Percentiles rank a stretch among this genome's conserved stretches.
Conservation (phyloP, 2,113 vertebrate genomes). For the Marmota flaviventris region DNA sequence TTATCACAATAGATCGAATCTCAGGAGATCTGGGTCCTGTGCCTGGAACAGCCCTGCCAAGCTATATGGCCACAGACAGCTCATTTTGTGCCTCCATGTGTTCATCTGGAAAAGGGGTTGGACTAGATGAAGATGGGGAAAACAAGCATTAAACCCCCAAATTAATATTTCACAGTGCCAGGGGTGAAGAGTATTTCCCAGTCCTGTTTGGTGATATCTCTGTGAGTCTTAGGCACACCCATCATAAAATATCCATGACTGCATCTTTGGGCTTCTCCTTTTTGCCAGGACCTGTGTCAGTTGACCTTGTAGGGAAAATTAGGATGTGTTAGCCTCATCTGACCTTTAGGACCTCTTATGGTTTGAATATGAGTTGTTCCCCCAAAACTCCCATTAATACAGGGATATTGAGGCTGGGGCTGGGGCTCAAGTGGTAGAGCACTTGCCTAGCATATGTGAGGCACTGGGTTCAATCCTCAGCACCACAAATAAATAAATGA, state of each 20-base stretch:
- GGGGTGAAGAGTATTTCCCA: not conserved
- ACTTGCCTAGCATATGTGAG: no score
- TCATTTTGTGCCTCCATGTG: not conserved
- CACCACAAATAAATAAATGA: no score
- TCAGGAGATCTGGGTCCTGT: not conserved
- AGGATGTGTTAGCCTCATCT: not conserved
- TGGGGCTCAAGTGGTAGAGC: no score
- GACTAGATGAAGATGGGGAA: not conserved
- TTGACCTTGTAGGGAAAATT: not conserved
- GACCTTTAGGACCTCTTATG: not conserved
- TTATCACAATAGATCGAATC: not conserved
- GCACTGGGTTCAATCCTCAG: no score
- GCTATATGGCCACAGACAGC: not conserved
- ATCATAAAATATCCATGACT: accelerated
- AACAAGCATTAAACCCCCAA: not conserved
- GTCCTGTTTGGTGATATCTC: not conserved
- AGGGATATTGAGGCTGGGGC: no score
- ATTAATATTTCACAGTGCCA: accelerated
- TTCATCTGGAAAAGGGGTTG: not conserved
- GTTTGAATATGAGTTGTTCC: no score
- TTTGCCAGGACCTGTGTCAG: not conserved
- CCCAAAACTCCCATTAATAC: no score
- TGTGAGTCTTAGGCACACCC: not conserved
- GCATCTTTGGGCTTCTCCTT: not conserved
- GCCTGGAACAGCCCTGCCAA: not conserved